Evolutionary conservation across 2,888 invertebrate genomes (phyloP).

Genomic region (Bhutanitis thaidina): DNA sequence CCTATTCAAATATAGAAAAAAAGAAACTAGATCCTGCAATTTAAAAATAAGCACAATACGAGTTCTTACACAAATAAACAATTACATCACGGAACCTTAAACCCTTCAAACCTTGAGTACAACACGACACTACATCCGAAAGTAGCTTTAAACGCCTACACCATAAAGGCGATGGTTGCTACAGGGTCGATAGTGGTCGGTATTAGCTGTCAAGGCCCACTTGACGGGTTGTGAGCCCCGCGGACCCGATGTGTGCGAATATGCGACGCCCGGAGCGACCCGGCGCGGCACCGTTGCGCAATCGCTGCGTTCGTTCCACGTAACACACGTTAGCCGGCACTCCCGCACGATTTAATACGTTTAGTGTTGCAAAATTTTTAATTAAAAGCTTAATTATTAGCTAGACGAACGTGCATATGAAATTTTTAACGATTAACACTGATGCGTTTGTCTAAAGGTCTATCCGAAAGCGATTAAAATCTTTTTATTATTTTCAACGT

Average conservation of each 20-base stretch:
- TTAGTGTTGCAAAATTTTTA: no score
- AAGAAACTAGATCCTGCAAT: no score
- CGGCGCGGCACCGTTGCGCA: not conserved
- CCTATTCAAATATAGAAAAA: no score
- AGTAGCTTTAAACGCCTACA: not conserved
- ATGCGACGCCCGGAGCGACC: not conserved
- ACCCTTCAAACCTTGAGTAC: not conserved
- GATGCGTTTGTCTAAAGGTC: no score
- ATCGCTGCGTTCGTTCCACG: no score
- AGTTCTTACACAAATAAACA: conserved; percentile 3
- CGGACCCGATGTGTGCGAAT: not conserved
- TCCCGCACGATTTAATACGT: no score
- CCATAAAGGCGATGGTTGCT: not conserved
- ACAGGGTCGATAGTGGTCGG: conserved; percentile 10
- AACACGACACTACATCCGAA: not conserved
- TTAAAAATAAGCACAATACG: not conserved
- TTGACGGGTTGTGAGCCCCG: conserved; percentile 12
- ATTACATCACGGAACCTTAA: conserved; percentile 1
- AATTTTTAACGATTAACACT: no score
- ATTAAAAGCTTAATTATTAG: no score
- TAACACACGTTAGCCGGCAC: no score
- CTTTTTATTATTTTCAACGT: no score
- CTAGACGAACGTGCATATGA: no score
- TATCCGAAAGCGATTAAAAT: no score
- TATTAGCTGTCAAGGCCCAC: conserved; percentile 51